A percentile compares a stretch with the other conserved stretches of the same genome.
Evolutionary conservation across 2,888 invertebrate species (phyloP).

Genomic region (Lepidochitona cinerea): DNA sequence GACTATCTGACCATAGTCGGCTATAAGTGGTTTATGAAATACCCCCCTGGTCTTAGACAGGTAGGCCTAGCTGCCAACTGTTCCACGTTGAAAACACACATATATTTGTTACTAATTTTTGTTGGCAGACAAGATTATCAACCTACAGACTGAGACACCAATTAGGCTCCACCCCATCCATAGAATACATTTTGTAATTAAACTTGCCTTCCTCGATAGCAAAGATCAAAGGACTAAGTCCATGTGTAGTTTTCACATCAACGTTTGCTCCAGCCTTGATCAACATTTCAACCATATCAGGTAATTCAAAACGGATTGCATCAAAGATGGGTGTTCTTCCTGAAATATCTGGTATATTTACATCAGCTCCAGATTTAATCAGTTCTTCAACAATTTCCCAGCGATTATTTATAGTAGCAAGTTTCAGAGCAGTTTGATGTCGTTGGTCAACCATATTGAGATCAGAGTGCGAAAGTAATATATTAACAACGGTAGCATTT

Average conservation of each 20-base stretch:
- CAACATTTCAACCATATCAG: constrained; percentile 41
- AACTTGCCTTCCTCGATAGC: constrained; percentile 51
- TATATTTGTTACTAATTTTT: no score
- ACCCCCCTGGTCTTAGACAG: no score
- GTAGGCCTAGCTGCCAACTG: no score
- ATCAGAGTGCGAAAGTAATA: no score
- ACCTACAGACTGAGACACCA: no score
- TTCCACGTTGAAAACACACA: no score
- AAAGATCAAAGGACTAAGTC: constrained; percentile 50
- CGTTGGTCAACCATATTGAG: background rate
- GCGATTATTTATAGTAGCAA: background rate
- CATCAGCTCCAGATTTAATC: constrained; percentile 50
- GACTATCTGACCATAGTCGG: no score
- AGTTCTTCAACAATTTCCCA: constrained; percentile 15
- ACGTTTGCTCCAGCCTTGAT: constrained; percentile 47
- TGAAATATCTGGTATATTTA: constrained; percentile 31
- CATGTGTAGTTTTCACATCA: constrained; percentile 38
- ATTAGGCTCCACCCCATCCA: no score
- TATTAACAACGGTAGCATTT: no score
- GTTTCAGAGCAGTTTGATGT: background rate
- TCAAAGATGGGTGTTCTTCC: constrained; percentile 45
- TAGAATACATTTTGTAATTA: no score
- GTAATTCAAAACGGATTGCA: constrained; percentile 28
- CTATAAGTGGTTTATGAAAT: no score
- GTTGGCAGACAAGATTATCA: no score